Evolutionary conservation across 2,113 vertebrate species (phyloP).

Genomic region (Mastomys natalensis): DNA sequence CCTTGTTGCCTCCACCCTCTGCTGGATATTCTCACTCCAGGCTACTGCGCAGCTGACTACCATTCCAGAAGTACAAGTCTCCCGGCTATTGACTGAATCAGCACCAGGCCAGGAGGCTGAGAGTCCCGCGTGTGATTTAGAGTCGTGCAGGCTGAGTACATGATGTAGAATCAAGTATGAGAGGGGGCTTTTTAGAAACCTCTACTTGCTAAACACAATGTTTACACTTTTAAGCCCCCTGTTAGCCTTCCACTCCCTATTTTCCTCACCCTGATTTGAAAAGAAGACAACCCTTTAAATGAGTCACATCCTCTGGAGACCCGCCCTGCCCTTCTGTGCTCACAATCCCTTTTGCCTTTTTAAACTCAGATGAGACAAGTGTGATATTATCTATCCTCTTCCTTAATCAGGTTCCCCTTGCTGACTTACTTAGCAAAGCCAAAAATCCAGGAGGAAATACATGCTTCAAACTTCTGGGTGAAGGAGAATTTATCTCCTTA

Average conservation of each 20-base stretch:
- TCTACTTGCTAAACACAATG: neutral
- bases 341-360: constrained; percentile 56
- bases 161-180: neutral
- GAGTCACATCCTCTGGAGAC: constrained; percentile 29
- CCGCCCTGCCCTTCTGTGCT: neutral
- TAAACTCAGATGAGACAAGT: constrained; percentile 39
- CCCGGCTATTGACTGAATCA: neutral
- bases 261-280: neutral
- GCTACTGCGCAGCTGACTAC: neutral
- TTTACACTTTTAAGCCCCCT: neutral
- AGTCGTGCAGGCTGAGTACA: neutral
- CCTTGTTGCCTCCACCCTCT: neutral
- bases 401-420: neutral
- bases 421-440: constrained; percentile 46
- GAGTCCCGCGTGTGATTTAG: neutral
- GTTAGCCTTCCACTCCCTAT: neutral
- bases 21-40: neutral
- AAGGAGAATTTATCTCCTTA: constrained; percentile 9
- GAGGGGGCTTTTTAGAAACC: neutral
- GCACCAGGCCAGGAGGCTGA: too few relatives aligned
- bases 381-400: constrained; percentile 29
- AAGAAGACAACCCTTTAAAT: constrained; percentile 48
- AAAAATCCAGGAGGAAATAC: constrained; percentile 23
- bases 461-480: neutral
- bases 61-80: accelerated